Evolutionary conservation across 2,888 invertebrate species (phyloP).

Genomic region (Elegia similella): DNA sequence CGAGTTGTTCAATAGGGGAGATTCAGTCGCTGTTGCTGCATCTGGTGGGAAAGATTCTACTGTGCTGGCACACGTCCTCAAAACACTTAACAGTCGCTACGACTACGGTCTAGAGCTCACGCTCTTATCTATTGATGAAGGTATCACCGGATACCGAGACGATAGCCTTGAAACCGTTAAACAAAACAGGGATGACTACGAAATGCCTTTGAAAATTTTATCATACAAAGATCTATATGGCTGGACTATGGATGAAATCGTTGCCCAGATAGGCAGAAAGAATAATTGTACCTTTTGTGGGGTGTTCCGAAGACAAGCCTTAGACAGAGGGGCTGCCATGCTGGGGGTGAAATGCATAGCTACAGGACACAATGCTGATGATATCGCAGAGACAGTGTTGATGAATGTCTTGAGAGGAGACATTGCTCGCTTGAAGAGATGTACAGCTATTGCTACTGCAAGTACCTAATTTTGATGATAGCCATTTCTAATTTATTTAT

Average conservation of each 20-base stretch:
- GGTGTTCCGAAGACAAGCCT: slow-evolving; percentile 96
- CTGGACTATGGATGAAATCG: slow-evolving; percentile 99
- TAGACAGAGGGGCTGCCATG: slow-evolving; percentile 96
- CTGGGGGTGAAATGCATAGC: slow-evolving; percentile 95
- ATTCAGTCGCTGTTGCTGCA: slow-evolving; percentile 95
- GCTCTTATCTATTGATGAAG: slow-evolving; percentile 98
- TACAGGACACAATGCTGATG: slow-evolving; percentile 98
- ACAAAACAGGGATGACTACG: slow-evolving; percentile 95
- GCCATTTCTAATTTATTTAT: not conserved
- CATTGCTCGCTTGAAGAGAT: slow-evolving; percentile 94
- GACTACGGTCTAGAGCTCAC: slow-evolving; percentile 94
- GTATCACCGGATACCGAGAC: slow-evolving; percentile 97
- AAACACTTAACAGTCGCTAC: slow-evolving; percentile 93
- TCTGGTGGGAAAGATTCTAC: slow-evolving; percentile 98
- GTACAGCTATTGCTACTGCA: slow-evolving; percentile 94
- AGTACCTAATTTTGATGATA: slow-evolving; percentile 36
- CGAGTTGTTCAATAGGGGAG: slow-evolving; percentile 90
- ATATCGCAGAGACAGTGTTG: slow-evolving; percentile 98
- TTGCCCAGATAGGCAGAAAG: slow-evolving; percentile 90
- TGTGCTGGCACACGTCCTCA: slow-evolving; percentile 96
- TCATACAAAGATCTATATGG: slow-evolving; percentile 99
- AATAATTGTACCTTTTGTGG: slow-evolving; percentile 99
- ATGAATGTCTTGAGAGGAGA: slow-evolving; percentile 99
- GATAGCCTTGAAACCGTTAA: slow-evolving; percentile 98
- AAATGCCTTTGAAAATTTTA: slow-evolving; percentile 95